Evolutionary conservation across 2,888 invertebrate species (phyloP), one percentile per base, ranked within the genome.

Genomic region (Apotomis betuletana): DNA sequence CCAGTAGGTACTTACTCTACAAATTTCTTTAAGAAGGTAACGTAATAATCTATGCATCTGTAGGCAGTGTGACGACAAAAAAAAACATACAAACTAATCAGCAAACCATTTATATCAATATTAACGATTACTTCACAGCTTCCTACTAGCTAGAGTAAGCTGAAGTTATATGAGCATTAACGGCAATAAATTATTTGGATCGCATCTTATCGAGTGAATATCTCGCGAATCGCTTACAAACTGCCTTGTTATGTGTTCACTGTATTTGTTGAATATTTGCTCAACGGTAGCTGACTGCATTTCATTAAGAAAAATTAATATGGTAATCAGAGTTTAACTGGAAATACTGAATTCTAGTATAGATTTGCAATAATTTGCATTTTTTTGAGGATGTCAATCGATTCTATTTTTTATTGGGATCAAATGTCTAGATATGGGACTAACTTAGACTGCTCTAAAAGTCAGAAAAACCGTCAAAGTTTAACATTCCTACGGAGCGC

Each of bases 241-340:
- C 76, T 80, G 76, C 75, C 79, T 79, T 75, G 75, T 85, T 88
- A 27, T 27, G 65, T 64, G 78, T 79, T 81, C 78, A 78, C 78
- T 74, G 76, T 75, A 74, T 44, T 78, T 74, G 70, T 78, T 74
- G 75, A 36, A 41, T 41, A 41, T 41, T 41, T 13, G 57, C 87
- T 88, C 83, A 80, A 78, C 87, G 80, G 89, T 88, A 88, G 88
- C 89, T 64, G 73, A 74, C 71, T 80, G 77, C 76, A 75, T 81
- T 82, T 86, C 81, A 85, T 87, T 85, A 87, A 79, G 77, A 83
- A 76, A 79, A 86, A 88, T 89, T 89, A 86, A 86, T 79, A 87
- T 88, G 85, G 84, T 89, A 89, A 90, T 89, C 85, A 86, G 82
- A 77, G 80, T 75, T 81, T 79, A 80, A 78, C 77, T 81, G 79